A percentile compares a stretch with the other conserved stretches of the same genome.
phyloP scores from a whole-genome alignment of 1,140 invertebrate species.

The Halesus radiatus region DNA sequence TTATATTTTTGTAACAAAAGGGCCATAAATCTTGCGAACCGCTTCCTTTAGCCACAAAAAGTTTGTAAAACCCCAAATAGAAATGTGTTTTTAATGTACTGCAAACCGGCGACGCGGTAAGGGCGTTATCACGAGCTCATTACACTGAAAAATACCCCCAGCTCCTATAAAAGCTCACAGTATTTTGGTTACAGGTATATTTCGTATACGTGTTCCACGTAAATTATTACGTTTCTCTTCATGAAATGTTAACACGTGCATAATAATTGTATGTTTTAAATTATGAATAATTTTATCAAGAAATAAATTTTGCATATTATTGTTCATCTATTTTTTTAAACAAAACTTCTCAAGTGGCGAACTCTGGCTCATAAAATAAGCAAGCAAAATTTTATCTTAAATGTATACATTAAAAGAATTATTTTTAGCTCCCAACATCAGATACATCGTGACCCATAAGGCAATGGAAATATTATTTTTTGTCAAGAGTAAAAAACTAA shows the following conservation, averaged over 20 bases:
- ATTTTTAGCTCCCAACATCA: too few species aligned
- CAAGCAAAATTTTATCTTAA: too few species aligned
- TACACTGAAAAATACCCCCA: constrained; percentile 32
- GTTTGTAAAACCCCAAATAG: constrained; percentile 47
- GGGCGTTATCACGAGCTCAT: constrained; percentile 54
- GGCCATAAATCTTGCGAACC: constrained; percentile 54
- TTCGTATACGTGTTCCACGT: neutral
- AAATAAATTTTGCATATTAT: too few species aligned
- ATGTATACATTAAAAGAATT: too few species aligned
- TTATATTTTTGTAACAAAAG: constrained; percentile 57
- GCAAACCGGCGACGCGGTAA: constrained; percentile 42
- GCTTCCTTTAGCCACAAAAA: constrained; percentile 52
- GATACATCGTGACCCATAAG: too few species aligned
- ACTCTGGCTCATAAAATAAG: too few species aligned
- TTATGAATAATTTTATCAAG: too few species aligned
- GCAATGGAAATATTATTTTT: too few species aligned
- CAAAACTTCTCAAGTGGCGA: too few species aligned
- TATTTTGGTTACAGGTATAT: neutral
- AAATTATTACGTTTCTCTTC: neutral
- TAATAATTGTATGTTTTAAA: neutral
- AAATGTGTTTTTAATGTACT: constrained; percentile 58
- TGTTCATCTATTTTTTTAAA: too few species aligned
- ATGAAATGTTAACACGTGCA: neutral
- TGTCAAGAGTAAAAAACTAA: too few species aligned
- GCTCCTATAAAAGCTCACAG: constrained; percentile 1